A percentile compares a stretch with the other conserved stretches of the same genome.
Evolutionary conservation across 2,797 vertebrate species (phyloP).

Genomic region (Xerus rutilus): DNA sequence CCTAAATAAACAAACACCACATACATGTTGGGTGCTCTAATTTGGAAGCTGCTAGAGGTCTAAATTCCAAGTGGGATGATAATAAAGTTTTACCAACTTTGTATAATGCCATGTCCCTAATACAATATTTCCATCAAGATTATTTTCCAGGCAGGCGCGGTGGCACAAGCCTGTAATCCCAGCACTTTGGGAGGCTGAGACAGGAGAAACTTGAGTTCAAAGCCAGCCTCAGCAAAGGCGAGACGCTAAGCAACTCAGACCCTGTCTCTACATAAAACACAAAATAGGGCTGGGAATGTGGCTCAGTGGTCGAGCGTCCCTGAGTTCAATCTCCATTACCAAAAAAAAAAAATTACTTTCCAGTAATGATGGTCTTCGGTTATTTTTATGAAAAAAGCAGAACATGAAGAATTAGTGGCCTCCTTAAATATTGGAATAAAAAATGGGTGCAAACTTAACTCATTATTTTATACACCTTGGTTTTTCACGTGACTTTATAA

Average conservation of each 20-base stretch:
- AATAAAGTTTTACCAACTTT: background rate
- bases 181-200: no score
- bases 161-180: no score
- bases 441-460: background rate
- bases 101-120: background rate
- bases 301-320: no score
- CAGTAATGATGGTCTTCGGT: background rate
- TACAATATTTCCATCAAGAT: conserved; percentile 10
- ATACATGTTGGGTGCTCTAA: background rate
- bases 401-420: background rate
- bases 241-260: no score
- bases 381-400: conserved; percentile 8
- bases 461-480: background rate
- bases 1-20: background rate
- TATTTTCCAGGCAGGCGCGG: background rate
- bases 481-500: background rate
- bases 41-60: background rate
- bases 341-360: background rate
- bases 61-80: conserved; percentile 18
- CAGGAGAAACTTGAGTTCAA: no score
- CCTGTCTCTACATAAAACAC: no score
- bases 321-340: no score
- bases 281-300: no score
- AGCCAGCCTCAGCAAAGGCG: no score
- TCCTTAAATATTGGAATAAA: conserved; percentile 35